phyloP scores from a whole-genome alignment of 2,797 vertebrate genomes.

The Huso huso region DNA sequence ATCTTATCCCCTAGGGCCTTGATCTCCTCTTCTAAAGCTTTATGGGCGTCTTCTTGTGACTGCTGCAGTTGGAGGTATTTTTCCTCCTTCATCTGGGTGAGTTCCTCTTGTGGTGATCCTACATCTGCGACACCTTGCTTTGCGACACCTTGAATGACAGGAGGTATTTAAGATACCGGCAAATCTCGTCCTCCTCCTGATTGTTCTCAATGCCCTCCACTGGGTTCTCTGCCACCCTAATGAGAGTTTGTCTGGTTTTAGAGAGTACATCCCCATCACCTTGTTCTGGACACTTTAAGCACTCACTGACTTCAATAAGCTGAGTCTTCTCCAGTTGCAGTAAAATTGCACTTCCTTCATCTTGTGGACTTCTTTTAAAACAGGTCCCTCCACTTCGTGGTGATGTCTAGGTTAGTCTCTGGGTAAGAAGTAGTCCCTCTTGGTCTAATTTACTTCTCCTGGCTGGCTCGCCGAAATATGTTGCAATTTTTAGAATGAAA shows the following conservation, averaged over 20 bases:
- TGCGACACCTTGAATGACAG: background rate
- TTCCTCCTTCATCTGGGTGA: background rate
- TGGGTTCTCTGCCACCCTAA: background rate
- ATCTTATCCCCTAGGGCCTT: background rate
- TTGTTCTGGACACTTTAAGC: background rate
- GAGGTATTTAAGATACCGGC: background rate
- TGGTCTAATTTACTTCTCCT: too few relatives aligned
- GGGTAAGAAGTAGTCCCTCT: too few relatives aligned
- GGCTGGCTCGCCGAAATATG: too few relatives aligned
- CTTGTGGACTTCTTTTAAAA: too few relatives aligned
- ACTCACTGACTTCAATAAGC: too few relatives aligned
- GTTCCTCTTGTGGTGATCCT: background rate
- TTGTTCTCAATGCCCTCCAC: background rate
- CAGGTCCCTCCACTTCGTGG: too few relatives aligned
- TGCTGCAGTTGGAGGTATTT: background rate
- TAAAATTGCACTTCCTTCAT: too few relatives aligned
- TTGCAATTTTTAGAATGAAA: too few relatives aligned
- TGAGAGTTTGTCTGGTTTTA: background rate
- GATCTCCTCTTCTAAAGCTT: background rate
- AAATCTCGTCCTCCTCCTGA: background rate
- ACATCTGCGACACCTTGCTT: background rate
- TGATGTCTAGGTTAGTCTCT: too few relatives aligned
- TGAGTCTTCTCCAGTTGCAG: too few relatives aligned
- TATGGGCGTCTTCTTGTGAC: background rate
- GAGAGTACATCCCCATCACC: background rate